Evolutionary conservation across 2,888 invertebrate genomes (phyloP).

Genomic region (Eupithecia pulchellata): DNA sequence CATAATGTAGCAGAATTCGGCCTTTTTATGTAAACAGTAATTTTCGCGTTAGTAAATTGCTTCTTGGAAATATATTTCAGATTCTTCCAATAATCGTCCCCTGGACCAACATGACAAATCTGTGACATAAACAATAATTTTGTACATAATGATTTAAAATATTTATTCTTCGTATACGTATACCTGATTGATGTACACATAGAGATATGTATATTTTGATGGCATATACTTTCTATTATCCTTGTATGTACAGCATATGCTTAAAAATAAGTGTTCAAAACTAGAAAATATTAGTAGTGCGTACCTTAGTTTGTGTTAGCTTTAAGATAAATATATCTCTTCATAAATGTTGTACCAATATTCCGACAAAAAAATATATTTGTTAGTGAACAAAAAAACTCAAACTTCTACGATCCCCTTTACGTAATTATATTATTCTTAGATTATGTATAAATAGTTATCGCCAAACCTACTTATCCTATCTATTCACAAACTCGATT

Average conservation of each 20-base stretch:
- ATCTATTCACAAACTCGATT: background rate
- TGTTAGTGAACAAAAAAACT: no score
- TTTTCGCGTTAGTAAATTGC: conserved; percentile 5
- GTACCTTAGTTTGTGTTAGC: background rate
- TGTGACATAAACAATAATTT: conserved; percentile 84
- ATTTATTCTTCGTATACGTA: conserved; percentile 54
- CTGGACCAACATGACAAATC: conserved; percentile 71
- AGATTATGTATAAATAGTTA: background rate
- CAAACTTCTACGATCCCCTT: no score
- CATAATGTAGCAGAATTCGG: conserved; percentile 5
- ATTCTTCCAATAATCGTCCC: conserved; percentile 51
- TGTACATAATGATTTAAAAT: conserved; percentile 65
- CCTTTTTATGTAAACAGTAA: conserved; percentile 9
- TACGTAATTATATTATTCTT: background rate
- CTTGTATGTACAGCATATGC: conserved; percentile 24
- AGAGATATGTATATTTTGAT: conserved; percentile 42
- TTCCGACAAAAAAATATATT: no score
- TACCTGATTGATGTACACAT: conserved; percentile 64
- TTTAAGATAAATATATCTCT: no score
- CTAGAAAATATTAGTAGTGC: background rate
- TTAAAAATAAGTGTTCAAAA: conserved; percentile 4
- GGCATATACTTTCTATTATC: conserved; percentile 26
- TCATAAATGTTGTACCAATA: no score
- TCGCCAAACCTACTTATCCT: background rate
- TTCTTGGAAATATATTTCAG: conserved; percentile 20